These are phyloP conservation scores for Sciurus vulgaris DNA, from an alignment of 2,797 vertebrate genomes.

Conservation along the genomic window DNA sequence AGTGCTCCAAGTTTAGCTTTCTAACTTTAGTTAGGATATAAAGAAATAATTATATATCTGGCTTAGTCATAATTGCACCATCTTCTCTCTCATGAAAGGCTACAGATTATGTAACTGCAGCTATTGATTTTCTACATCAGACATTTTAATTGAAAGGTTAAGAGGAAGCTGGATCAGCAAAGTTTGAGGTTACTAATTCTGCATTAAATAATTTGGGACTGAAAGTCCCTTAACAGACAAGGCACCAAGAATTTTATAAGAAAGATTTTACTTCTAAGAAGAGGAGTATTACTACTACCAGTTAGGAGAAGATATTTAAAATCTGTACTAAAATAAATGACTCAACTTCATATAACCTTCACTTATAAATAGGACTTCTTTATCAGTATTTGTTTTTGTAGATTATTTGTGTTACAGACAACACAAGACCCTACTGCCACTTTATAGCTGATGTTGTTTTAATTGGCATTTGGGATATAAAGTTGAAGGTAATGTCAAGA, in stretches of 20 bases:
- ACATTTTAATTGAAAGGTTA: conserved; percentile 80
- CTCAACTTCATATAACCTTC: neutral
- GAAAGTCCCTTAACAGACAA: neutral
- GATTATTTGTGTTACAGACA: neutral
- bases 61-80: conserved; percentile 73
- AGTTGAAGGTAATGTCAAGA: conserved; percentile 3
- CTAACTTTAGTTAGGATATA: conserved; percentile 76
- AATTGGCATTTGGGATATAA: neutral
- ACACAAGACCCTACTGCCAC: neutral
- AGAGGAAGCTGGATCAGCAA: conserved; percentile 71
- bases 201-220: conserved; percentile 57
- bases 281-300: neutral
- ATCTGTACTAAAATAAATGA: neutral
- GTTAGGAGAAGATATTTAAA: conserved; percentile 45
- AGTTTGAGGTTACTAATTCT: conserved; percentile 70
- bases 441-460: neutral
- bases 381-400: neutral
- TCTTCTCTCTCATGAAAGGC: conserved; percentile 70
- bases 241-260: conserved; percentile 52
- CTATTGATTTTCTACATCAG: conserved; percentile 77
- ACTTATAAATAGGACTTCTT: neutral
- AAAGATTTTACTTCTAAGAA: conserved; percentile 40
- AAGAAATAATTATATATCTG: conserved; percentile 80
- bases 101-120: conserved; percentile 74
- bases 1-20: conserved; percentile 72